A percentile compares a stretch with the other conserved stretches of the same genome.
Conservation (phyloP, 2,888 invertebrate species). For the Tinea semifulvella region DNA sequence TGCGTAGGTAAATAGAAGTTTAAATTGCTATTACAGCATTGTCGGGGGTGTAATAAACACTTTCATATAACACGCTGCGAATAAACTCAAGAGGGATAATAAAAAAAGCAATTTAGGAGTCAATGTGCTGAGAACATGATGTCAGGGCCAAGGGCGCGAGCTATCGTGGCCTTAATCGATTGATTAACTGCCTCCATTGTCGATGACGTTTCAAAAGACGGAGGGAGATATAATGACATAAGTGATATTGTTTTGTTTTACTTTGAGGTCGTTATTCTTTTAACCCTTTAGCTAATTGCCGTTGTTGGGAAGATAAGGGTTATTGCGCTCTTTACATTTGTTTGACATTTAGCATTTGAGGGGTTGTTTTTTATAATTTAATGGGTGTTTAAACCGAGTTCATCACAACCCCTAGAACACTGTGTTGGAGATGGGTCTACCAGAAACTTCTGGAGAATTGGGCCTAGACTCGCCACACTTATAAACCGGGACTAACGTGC, state of each 20-base stretch:
- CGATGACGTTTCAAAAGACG: not conserved
- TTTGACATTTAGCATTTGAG: too few species aligned
- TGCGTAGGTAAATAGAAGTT: not conserved
- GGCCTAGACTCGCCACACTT: too few species aligned
- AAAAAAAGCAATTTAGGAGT: slow-evolving; percentile 27
- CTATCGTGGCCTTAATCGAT: slow-evolving; percentile 16
- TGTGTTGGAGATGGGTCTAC: too few species aligned
- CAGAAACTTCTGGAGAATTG: too few species aligned
- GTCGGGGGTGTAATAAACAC: slow-evolving; percentile 13
- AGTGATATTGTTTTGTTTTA: not conserved
- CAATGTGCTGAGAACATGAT: slow-evolving; percentile 18
- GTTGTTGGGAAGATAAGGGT: too few species aligned
- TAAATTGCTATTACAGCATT: slow-evolving; percentile 6
- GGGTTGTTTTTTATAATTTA: too few species aligned
- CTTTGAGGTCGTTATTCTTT: not conserved
- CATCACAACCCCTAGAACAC: too few species aligned
- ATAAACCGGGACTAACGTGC: too few species aligned
- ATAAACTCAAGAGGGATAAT: slow-evolving; percentile 21
- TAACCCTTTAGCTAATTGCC: not conserved
- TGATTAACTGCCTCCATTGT: slow-evolving; percentile 9
- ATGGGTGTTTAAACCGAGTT: too few species aligned
- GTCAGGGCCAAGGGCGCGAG: slow-evolving; percentile 23
- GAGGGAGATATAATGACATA: slow-evolving; percentile 2
- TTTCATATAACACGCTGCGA: slow-evolving; percentile 4
- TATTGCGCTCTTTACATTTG: too few species aligned